Base-by-base conservation (phyloP, 2,888 invertebrate genomes). In the Artemia sp. region DNA sequence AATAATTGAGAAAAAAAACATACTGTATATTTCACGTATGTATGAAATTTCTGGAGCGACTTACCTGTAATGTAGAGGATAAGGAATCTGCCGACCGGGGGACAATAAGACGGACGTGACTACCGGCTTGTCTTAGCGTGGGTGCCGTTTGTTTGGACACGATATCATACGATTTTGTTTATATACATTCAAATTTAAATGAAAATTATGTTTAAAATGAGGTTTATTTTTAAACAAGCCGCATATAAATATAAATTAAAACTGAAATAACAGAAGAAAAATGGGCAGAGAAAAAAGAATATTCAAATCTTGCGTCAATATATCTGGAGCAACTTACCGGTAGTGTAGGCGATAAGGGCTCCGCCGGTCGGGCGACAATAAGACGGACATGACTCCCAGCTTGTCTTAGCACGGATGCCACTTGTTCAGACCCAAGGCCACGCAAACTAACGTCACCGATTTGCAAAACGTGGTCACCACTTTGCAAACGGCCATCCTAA, bases 391-490 rank as follows among this genome's bases (percentile, higher is more conserved):
- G 91, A 12, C 91, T 92, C 51, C 96, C 95, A 50, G 94, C 92
- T 80, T 95, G 94, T 51, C 96, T 85, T 73, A 97, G 81, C 72
- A 97, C 95, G 19, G 92, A 88, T 38, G 96, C 96, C 75, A 96
- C 95, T 80, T 92, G 91, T 80, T 98, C 97, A 70, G 94, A 94
- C 72, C 92, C 92, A 85, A 96, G 92, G 72, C 97, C 96, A 70
- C 94, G 87, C 74, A 97, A 84, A 81, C 92, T 92, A 74, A 96
- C 91, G 74, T 94, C 90, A 67, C 91, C 90, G 75, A 92, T 91
- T 81, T 97, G 96, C 75, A 98, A 83, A 75, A 98, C 90, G 81
- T 98, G 97, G 80, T 98, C 98, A 10, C 97, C 97, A 80, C 94
- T 91, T 80, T 92, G 92, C 74, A 98, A 83, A 69, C 95, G 85